A percentile compares a stretch with the other conserved stretches of the same genome.
phyloP scores from a whole-genome alignment of 2,888 invertebrate species.

The Lithophane leautieri region DNA sequence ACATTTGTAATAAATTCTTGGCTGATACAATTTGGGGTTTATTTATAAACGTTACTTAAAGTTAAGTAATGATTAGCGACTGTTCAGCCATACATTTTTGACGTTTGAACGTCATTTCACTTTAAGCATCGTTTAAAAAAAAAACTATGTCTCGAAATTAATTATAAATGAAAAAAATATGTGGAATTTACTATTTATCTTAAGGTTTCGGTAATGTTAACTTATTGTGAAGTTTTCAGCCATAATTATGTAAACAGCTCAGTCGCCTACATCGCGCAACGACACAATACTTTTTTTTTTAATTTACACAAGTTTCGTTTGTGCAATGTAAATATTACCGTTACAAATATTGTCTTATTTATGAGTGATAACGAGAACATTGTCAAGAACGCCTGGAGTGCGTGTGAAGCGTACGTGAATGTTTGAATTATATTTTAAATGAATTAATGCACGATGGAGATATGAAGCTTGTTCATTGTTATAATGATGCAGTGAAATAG shows the following conservation, averaged over 20 bases:
- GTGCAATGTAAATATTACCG: conserved; percentile 81
- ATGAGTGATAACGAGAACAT: conserved; percentile 65
- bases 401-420: conserved; percentile 59
- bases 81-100: no score
- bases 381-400: conserved; percentile 60
- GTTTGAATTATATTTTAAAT: conserved; percentile 61
- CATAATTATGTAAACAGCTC: conserved; percentile 33
- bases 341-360: conserved; percentile 66
- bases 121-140: no score
- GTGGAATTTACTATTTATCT: conserved; percentile 34
- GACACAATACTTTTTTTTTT: conserved; percentile 55
- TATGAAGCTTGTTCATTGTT: conserved; percentile 52
- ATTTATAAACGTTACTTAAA: no score
- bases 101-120: no score
- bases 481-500: conserved; percentile 38
- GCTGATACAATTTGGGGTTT: conserved; percentile 18
- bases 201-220: conserved; percentile 53
- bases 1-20: conserved; percentile 34
- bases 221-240: conserved; percentile 28
- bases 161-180: conserved; percentile 30
- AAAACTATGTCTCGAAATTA: no score
- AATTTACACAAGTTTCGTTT: conserved; percentile 71
- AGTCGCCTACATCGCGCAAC: conserved; percentile 52
- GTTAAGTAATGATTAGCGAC: no score
- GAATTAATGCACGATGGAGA: conserved; percentile 48